Evolutionary conservation across 2,797 vertebrate species (phyloP), one percentile per base, ranked within the genome.

Genomic region (Danionella dracula): DNA sequence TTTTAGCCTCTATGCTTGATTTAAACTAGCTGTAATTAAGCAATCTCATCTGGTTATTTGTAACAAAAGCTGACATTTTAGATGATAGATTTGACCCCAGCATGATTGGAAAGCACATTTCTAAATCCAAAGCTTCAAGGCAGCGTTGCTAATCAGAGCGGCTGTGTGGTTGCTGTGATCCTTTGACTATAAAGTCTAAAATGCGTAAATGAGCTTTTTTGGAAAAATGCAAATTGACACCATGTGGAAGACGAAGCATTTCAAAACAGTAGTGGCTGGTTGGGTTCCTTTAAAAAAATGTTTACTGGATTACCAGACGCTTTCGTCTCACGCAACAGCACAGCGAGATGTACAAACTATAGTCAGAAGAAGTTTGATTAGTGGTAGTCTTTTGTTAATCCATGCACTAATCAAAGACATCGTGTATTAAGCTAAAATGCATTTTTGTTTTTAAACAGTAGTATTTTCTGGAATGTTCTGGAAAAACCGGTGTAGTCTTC

Each of bases 211-310:
- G 85, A 84, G 83, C 81, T 84, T 72, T 81, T 84, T 83, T 42
- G 34, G 82, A 84, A 84, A 86, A 85, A 85, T 82, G 81, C 80
- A 84, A 88, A 90, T 88, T 85, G 85, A 78, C 82, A 82, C 84
- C 88, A 88, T 86, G 86, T 88, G 87, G 81, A 84, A 84, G 79
- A 88, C 81, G 78, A 87, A 85, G 79, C 79, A 21, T 87, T 84
- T 83, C 84, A 85, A 86, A 71, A 79, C 79, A 83, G 68, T 73
- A 83, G 79, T 83, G 77, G 73, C 80, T 82, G 72, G 84, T 85
- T 69, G 77, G 80, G 71, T 44, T 79, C 62, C 60, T 82, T 74
- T 76, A 53, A 51, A 76, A n/a, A 73, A 71, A 79, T 76, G 81
- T 86, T 88, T 86, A 83, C 78, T 55, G 78, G 75, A 77, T 79